phyloP scores from a whole-genome alignment of 2,797 vertebrate genomes.

The Anguilla pacifica region DNA sequence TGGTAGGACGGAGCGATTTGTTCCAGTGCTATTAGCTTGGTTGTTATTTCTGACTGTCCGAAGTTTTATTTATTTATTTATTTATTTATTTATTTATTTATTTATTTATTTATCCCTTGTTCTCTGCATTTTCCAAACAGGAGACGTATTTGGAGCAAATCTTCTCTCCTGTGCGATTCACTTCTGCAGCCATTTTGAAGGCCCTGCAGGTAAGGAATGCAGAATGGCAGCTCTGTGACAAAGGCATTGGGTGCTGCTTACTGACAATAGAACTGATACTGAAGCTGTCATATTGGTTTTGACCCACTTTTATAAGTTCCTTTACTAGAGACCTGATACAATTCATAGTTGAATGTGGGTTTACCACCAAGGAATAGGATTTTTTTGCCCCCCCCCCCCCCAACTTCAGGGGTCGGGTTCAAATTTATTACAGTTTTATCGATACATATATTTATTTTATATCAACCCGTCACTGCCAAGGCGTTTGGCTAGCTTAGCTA shows the following conservation, averaged over 20 bases:
- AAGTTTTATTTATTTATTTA: slow-evolving; percentile 13
- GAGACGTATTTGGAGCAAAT: slow-evolving; percentile 87
- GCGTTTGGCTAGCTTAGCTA: too few species aligned
- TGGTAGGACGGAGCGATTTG: not conserved
- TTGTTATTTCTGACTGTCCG: not conserved
- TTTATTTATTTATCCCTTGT: not conserved
- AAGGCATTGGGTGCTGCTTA: not conserved
- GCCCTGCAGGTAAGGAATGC: slow-evolving; percentile 82
- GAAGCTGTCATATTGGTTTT: not conserved
- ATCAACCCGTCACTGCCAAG: too few species aligned
- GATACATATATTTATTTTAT: too few species aligned
- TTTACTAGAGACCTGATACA: not conserved
- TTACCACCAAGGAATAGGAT: not conserved
- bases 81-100: not conserved
- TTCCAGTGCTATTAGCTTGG: not conserved
- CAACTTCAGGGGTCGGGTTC: too few species aligned
- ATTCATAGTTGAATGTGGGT: not conserved
- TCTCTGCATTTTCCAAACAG: slow-evolving; percentile 59
- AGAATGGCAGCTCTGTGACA: not conserved
- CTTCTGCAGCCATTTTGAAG: slow-evolving; percentile 83
- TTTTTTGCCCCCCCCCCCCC: too few species aligned
- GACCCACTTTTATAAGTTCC: not conserved
- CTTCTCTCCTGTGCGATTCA: slow-evolving; percentile 84
- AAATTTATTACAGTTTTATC: too few species aligned
- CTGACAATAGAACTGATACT: too few species aligned